These are phyloP conservation scores for Shinisaurus crocodilurus DNA, from an alignment of 2,113 vertebrate genomes.

Conservation along the genomic window DNA sequence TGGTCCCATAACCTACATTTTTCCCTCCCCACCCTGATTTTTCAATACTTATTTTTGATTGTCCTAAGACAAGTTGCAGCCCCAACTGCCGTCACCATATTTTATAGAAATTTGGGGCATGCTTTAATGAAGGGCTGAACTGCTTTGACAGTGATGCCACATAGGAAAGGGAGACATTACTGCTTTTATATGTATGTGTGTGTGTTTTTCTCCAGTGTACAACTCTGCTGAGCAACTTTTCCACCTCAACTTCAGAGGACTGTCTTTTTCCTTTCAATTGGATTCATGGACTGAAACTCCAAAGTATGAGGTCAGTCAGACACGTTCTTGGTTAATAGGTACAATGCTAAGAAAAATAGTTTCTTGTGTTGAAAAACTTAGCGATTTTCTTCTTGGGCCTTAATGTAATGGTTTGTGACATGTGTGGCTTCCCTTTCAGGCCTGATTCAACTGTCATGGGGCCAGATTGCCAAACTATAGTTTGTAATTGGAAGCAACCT, in stretches of 20 bases:
- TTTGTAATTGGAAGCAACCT: neutral
- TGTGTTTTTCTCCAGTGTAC: constrained; percentile 84
- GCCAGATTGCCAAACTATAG: neutral
- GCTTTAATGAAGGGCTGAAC: neutral
- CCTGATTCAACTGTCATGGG: neutral
- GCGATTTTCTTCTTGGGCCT: neutral
- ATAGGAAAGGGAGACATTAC: neutral
- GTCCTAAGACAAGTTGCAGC: neutral
- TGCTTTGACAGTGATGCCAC: neutral
- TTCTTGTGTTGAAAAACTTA: neutral
- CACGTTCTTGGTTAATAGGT: constrained; percentile 24
- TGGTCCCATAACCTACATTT: neutral
- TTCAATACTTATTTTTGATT: neutral
- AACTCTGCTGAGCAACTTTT: constrained; percentile 98
- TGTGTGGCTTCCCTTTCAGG: neutral
- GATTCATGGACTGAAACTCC: constrained; percentile 99
- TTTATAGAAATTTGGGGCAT: neutral
- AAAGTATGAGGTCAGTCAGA: constrained; percentile 97
- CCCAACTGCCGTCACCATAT: neutral
- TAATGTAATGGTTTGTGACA: neutral
- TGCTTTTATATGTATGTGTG: constrained; percentile 28
- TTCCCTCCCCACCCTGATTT: too few relatives aligned
- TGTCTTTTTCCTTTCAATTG: constrained; percentile 98
- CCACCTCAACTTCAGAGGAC: constrained; percentile 98
- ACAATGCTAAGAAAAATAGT: neutral